Base-by-base conservation (phyloP, 1,140 invertebrate genomes). In the Papilio machaon region DNA sequence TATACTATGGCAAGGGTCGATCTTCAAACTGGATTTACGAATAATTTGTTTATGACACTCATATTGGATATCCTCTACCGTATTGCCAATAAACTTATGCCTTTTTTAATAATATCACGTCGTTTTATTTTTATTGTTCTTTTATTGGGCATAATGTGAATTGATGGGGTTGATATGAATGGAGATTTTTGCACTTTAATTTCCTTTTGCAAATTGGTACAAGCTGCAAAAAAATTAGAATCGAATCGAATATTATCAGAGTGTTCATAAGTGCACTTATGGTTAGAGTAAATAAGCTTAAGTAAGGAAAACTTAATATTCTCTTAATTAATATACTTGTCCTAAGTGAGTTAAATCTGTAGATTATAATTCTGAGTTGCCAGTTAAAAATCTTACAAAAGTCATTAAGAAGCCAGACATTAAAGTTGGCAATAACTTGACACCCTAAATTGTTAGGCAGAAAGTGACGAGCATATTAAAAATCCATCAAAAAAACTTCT, bases 41-140 rank as follows among this genome's bases (percentile, higher is more conserved):
- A 90, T 92, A 94, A 93, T 93, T 93, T 93, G 91, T 94, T 94
- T 94, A 93, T 83, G 83, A 82, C 88, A 74, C 58, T 85, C 89
- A 91, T 92, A 91, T 92, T 89, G 90, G 91, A 91, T 90, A 46
- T 54, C 84, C 81, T 76, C 82, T 74, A 82, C 82, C 70, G 80
- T 82, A 81, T 87, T 85, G 86, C 86, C 89, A 88, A 91, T 90
- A 91, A 88, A 89, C 83, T 82, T 80, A 85, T 88, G 82, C 83
- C 89, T 90, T 86, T 60, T 86, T 85, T 87, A 90, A 89, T 90
- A 88, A 88, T 86, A 84, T 76, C 78, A 35, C 35, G 58, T 73
- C 74, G 17, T 76, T 78, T 80, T 70, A 8, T 6, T 81, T 85
- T 83, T 85, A 85, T 83, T 64, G 81, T 58, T 76, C 49, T 82